These are phyloP conservation scores for Caenorhabditis sp. DNA, from an alignment of 2,888 invertebrate species.

Conservation along the genomic window DNA sequence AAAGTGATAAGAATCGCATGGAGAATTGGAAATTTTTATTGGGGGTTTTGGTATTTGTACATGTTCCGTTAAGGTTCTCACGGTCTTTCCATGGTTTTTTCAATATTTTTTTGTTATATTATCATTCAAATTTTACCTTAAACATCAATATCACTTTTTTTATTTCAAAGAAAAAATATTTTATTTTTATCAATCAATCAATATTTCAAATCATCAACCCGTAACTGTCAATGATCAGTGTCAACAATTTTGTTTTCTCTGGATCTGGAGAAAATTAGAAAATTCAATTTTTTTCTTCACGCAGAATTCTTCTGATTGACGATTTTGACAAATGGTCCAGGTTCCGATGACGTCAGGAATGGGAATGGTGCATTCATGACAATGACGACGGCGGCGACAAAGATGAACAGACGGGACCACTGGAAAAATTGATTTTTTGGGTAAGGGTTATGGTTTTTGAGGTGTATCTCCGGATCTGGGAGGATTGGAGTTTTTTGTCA, in stretches of 20 bases:
- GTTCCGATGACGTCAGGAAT: slow-evolving; percentile 37
- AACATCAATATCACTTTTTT: background rate
- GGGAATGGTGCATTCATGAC: slow-evolving; percentile 35
- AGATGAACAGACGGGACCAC: slow-evolving; percentile 48
- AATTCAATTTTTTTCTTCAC: too few species aligned
- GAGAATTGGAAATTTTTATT: background rate
- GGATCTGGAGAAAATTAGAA: too few species aligned
- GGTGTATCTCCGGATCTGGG: too few species aligned
- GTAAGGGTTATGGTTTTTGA: too few species aligned
- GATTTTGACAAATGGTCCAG: slow-evolving; percentile 31
- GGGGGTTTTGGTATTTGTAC: background rate
- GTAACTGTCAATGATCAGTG: too few species aligned
- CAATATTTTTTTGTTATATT: background rate
- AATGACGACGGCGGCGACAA: slow-evolving; percentile 13
- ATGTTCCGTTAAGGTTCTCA: background rate
- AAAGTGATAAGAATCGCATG: background rate
- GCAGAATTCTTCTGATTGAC: background rate
- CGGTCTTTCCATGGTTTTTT: background rate
- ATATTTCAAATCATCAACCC: too few species aligned
- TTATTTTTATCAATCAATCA: too few species aligned
- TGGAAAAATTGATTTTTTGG: too few species aligned
- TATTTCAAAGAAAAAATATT: background rate
- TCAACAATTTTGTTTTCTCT: too few species aligned
- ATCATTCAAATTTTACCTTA: background rate
- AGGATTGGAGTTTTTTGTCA: background rate